phyloP scores from a whole-genome alignment of 35 echinoderm and acorn worm genomes.

The Heliocidaris erythrogramma region DNA sequence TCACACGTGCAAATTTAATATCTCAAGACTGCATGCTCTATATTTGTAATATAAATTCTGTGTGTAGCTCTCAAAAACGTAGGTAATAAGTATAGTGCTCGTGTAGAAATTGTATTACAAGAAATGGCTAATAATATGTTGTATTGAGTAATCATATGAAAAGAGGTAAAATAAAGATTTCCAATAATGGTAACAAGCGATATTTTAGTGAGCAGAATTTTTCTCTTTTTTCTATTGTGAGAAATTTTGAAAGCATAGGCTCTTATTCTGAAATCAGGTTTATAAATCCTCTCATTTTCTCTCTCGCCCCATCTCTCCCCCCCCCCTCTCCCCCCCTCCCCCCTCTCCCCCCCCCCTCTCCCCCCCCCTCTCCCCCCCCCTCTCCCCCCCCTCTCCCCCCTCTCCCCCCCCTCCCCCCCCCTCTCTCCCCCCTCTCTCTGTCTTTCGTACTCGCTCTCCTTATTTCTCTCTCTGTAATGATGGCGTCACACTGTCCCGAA shows the following conservation, averaged over 20 bases:
- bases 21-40: conserved; percentile 46
- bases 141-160: conserved; percentile 37
- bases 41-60: conserved; percentile 33
- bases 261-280: no score
- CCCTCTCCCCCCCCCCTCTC: no score
- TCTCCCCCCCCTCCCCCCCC: not conserved
- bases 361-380: no score
- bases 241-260: no score
- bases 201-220: not conserved
- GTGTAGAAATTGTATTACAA: conserved; percentile 50
- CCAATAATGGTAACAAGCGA: conserved; percentile 32
- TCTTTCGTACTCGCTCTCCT: not conserved
- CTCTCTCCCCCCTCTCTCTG: not conserved
- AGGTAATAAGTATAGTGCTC: conserved; percentile 36
- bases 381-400: no score
- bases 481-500: no score
- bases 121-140: conserved; percentile 29
- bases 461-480: not conserved
- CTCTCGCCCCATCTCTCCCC: not conserved
- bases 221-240: not conserved
- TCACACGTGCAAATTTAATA: conserved; percentile 30
- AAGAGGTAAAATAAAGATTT: conserved; percentile 32
- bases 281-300: not conserved
- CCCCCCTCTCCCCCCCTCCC: not conserved
- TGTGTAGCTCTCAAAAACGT: conserved; percentile 32